Percentiles rank a stretch among this genome's conserved stretches.
These are phyloP conservation scores for Camponotus floridanus DNA, from an alignment of 1,140 invertebrate genomes.

Conservation along the genomic window DNA sequence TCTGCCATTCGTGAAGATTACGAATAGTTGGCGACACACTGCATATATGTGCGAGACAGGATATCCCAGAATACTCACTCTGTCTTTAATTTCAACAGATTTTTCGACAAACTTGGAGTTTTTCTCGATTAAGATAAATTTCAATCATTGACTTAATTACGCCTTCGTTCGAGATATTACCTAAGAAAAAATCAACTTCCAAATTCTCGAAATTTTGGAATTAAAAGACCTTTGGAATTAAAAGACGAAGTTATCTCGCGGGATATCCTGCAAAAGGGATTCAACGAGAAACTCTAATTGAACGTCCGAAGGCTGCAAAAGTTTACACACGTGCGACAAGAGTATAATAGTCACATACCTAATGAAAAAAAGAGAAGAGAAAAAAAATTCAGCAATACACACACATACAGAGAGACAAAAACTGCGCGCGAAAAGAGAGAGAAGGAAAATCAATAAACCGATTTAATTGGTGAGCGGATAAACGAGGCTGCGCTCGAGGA, in stretches of 20 bases:
- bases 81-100: neutral
- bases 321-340: neutral
- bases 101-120: neutral
- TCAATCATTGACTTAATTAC: neutral
- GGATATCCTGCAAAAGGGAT: neutral
- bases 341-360: conserved; percentile 21
- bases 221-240: conserved; percentile 6
- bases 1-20: neutral
- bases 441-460: conserved; percentile 48
- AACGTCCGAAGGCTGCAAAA: conserved; percentile 15
- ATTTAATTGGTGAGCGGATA: conserved; percentile 54
- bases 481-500: conserved; percentile 12
- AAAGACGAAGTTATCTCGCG: neutral
- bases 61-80: neutral
- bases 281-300: conserved; percentile 24
- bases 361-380: neutral
- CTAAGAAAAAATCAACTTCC: neutral
- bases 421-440: neutral
- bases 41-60: neutral
- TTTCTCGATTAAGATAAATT: conserved; percentile 1
- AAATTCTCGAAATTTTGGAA: neutral
- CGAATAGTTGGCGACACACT: neutral
- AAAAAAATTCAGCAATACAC: neutral
- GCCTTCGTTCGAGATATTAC: conserved; percentile 9
- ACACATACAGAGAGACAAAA: neutral